Evolutionary conservation across 2,797 vertebrate genomes (phyloP), one percentile per base, ranked within the genome.

Genomic region (Phaenicophaeus curvirostris): DNA sequence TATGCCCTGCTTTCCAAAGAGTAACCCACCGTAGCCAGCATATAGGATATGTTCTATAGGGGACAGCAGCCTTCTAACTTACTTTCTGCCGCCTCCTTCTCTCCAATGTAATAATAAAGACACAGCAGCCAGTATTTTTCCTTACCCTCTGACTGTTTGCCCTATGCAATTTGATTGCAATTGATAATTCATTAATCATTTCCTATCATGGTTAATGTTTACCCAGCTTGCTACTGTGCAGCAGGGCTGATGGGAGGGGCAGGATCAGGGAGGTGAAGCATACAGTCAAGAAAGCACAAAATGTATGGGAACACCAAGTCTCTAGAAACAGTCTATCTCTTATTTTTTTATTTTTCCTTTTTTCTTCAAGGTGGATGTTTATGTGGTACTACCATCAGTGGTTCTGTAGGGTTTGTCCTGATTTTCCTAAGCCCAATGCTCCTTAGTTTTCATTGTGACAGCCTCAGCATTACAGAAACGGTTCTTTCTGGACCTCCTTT

Each of bases 141-240:
- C 93, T 95, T 77, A 68, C 53, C 0, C 0, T 76, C 51, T 53
- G 51, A 54, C n/a, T 65, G 54, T 93, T 95, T 91, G 75, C 50
- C 20, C 94, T 93, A 73, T 91, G 87, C 87, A 94, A 90, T 76
- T 95, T 80, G 89, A 90, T 85, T 74, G 50, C 20, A 59, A 76
- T 87, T 93, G 91, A 87, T 91, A 93, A 83, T 87, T 95, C 94
- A 96, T 94, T 94, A 96, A 97, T 96, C 81, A 97, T 95, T 96
- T 87, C 78, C 87, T 80, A 72, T 90, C 24, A 1, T 33, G 77
- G 96, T 97, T 97, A 97, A 97, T 97, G 73, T 96, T 97, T 97
- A 95, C 71, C 75, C 59, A 59, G 48, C 58, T 67, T 50, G 94
- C 94, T 95, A 92, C 96, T 93, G 89, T 93, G 89, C 85, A 75